Percentiles rank a stretch among this genome's conserved stretches.
These are phyloP conservation scores for Linepithema humile DNA, from an alignment of 1,140 invertebrate species.

Conservation along the genomic window DNA sequence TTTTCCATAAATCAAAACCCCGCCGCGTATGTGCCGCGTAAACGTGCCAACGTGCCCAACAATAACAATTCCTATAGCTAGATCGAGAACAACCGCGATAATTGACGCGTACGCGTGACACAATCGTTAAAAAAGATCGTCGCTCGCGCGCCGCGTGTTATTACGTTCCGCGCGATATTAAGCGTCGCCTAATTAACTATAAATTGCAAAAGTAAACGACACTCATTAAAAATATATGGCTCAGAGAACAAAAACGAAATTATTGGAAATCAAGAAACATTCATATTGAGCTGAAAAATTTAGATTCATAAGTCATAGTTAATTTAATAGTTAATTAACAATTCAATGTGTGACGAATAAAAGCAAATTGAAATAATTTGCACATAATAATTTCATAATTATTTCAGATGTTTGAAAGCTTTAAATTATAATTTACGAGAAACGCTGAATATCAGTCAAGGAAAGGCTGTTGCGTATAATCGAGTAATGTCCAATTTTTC, in stretches of 20 bases:
- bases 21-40: conserved; percentile 28
- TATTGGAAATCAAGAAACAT: not conserved
- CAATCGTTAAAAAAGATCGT: conserved; percentile 42
- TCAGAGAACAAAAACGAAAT: not conserved
- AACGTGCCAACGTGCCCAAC: conserved; percentile 61
- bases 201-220: conserved; percentile 20
- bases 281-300: conserved; percentile 4
- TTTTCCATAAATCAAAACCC: conserved; percentile 67
- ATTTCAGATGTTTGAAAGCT: too few species aligned
- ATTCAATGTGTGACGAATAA: not conserved
- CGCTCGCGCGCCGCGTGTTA: not conserved
- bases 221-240: conserved; percentile 11
- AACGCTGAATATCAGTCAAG: not conserved
- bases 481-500: not conserved
- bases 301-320: not conserved
- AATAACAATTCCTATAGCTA: conserved; percentile 52
- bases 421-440: too few species aligned
- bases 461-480: not conserved
- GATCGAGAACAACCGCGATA: conserved; percentile 48
- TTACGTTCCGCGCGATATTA: conserved; percentile 38
- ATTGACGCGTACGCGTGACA: conserved; percentile 51
- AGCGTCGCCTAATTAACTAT: conserved; percentile 42
- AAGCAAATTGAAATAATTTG: not conserved
- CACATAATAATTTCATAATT: not conserved
- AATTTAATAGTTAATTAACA: conserved; percentile 9